These are phyloP conservation scores for Embiotoca jacksoni DNA, from an alignment of 2,113 vertebrate genomes.

Conservation along the genomic window DNA sequence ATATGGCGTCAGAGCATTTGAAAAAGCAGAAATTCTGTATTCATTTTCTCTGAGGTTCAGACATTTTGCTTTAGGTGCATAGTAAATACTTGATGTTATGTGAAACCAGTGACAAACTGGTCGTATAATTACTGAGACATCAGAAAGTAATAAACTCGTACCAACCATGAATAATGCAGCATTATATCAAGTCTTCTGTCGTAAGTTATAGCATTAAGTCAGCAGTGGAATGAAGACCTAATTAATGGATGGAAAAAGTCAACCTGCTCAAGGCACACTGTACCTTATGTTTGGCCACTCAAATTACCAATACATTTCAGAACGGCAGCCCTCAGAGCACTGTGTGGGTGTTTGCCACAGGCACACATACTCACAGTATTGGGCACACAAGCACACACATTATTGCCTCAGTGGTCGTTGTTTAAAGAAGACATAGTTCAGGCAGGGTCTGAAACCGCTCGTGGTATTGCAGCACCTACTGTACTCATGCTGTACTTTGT, in stretches of 20 bases:
- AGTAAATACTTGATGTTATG: constrained; percentile 44
- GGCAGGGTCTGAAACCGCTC: constrained; percentile 17
- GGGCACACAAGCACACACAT: constrained; percentile 4
- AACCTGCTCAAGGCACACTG: constrained; percentile 44
- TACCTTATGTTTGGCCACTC: constrained; percentile 51
- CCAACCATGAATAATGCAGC: constrained; percentile 49
- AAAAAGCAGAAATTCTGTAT: constrained; percentile 26
- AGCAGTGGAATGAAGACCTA: constrained; percentile 39
- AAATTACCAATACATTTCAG: constrained; percentile 50
- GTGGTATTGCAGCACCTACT: constrained; percentile 10
- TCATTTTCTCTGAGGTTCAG: constrained; percentile 36
- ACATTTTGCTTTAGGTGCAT: constrained; percentile 38
- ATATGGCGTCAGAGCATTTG: constrained; percentile 34
- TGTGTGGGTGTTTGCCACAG: constrained; percentile 19
- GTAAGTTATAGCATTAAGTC: constrained; percentile 40
- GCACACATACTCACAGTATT: constrained; percentile 1
- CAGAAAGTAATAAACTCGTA: constrained; percentile 46
- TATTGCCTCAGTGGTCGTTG: constrained; percentile 8
- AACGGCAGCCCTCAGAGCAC: constrained; percentile 15
- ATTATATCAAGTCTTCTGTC: constrained; percentile 24
- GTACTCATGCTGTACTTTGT: neutral
- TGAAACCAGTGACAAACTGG: constrained; percentile 41
- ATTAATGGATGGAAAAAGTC: constrained; percentile 57
- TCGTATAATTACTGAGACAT: constrained; percentile 51
- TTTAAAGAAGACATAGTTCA: constrained; percentile 28